Base-by-base conservation (phyloP, 2,797 vertebrate genomes). In the Dallia pectoralis region DNA sequence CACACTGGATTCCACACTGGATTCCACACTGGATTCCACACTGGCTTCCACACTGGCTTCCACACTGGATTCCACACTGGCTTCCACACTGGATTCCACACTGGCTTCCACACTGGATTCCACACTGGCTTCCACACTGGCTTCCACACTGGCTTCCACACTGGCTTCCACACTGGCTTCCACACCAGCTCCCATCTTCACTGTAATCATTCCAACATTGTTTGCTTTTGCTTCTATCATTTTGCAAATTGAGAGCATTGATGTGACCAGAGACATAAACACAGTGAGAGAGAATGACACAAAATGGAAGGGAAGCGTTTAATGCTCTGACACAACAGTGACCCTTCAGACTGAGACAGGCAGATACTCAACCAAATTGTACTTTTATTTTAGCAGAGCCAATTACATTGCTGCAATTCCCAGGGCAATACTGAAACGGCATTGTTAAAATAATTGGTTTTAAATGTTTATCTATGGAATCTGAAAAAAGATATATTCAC, bases 181-280 rank as follows among this genome's bases (percentile, higher is more conserved):
- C n/a, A 32, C 62, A 64, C 62, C 22, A 36, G 22, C 29, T 70
- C 30, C 36, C 69, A 14, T 25, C 12, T 59, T 59, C 53, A 14
- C 32, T 63, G 7, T 7, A 53, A 12, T 27, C 29, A 44, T 63
- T 27, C 25, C 69, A 19, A 32, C 51, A 19, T 11, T 18, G 22
- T 6, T 4, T 63, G 19, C 4, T 22, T 33, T 22, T 3, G 53
- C 51, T 16, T 40, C 33, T 2, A 19, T 27, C 11, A 27, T 19
- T 36, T 18, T 51, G 25, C 5, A 66, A 14, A 61, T 25, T 19
- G 67, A 67, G 32, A 68, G 49, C 44, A 29, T n/a, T 40, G 9
- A 67, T 36, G 32, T 40, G 7, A 29, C 59, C 53, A 14, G 49
- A 67, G 51, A 73, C 66, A 49, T 51, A n/a, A 22, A 36, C 22